A percentile compares a stretch with the other conserved stretches of the same genome.
These are phyloP conservation scores for Holotrichia oblita DNA, from an alignment of 1,140 invertebrate genomes.

Conservation along the genomic window DNA sequence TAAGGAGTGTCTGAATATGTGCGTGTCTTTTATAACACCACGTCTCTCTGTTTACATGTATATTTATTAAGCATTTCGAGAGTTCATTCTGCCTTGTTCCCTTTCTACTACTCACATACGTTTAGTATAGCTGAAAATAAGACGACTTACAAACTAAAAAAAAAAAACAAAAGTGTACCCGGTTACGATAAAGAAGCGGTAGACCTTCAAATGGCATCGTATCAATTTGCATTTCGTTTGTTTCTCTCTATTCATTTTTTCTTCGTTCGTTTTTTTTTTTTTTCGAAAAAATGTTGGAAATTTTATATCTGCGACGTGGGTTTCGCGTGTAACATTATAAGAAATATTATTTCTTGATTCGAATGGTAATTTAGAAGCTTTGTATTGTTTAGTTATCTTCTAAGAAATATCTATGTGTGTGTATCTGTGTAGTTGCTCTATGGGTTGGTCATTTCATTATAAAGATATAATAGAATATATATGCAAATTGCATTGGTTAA, in stretches of 20 bases:
- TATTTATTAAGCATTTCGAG: neutral
- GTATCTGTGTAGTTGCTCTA: too few species aligned
- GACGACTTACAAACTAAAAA: too few species aligned
- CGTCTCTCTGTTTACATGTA: neutral
- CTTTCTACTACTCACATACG: too few species aligned
- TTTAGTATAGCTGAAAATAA: neutral
- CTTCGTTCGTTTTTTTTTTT: neutral
- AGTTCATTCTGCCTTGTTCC: neutral
- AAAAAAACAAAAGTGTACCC: conserved; percentile 26
- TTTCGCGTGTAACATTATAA: neutral
- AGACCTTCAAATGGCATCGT: conserved; percentile 20
- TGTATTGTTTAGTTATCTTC: neutral
- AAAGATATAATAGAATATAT: too few species aligned
- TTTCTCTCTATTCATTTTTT: too few species aligned
- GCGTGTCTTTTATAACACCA: conserved; percentile 5
- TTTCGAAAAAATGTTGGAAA: conserved; percentile 4
- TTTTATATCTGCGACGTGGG: neutral
- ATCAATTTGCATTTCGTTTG: conserved; percentile 9
- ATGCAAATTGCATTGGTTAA: too few species aligned
- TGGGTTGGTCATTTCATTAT: too few species aligned
- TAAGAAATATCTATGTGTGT: neutral
- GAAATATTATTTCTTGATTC: neutral
- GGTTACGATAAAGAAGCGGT: conserved; percentile 28
- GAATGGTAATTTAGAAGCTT: too few species aligned
- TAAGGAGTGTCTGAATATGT: conserved; percentile 25